These are phyloP conservation scores for Lasiurus cinereus DNA, from an alignment of 2,113 vertebrate species.

Conservation along the genomic window DNA sequence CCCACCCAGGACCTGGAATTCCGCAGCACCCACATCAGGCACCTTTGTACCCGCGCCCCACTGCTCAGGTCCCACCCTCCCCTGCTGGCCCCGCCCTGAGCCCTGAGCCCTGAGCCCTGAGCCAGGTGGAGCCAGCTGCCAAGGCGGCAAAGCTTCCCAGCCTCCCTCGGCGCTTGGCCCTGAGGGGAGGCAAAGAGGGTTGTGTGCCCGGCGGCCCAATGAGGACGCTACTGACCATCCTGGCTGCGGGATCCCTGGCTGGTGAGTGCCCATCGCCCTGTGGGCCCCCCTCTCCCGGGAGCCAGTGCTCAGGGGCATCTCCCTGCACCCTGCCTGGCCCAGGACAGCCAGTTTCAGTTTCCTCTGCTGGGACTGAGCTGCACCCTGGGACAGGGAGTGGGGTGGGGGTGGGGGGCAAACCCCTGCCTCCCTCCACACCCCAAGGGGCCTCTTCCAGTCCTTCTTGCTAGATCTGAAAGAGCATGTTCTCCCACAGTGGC, in stretches of 20 bases:
- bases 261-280: slow-evolving; percentile 82
- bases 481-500: background rate
- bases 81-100: slow-evolving; percentile 54
- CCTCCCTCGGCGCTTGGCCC: background rate
- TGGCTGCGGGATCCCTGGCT: slow-evolving; percentile 69
- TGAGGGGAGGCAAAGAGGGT: background rate
- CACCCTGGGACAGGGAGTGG: background rate
- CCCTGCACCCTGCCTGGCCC: background rate
- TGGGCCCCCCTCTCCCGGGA: background rate
- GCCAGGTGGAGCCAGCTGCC: slow-evolving; percentile 69
- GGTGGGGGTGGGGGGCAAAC: no score
- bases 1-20: slow-evolving; percentile 74
- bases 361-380: background rate
- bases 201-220: slow-evolving; percentile 58
- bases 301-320: background rate
- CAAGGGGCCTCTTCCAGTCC: background rate
- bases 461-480: background rate
- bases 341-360: slow-evolving; percentile 69
- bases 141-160: slow-evolving; percentile 55
- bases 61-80: background rate
- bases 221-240: slow-evolving; percentile 82
- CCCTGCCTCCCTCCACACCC: background rate
- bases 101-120: background rate
- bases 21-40: slow-evolving; percentile 12
- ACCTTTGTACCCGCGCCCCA: slow-evolving; percentile 79